Evolutionary conservation across 1,140 invertebrate species (phyloP).

Genomic region (Drosophila pseudoananassae): DNA sequence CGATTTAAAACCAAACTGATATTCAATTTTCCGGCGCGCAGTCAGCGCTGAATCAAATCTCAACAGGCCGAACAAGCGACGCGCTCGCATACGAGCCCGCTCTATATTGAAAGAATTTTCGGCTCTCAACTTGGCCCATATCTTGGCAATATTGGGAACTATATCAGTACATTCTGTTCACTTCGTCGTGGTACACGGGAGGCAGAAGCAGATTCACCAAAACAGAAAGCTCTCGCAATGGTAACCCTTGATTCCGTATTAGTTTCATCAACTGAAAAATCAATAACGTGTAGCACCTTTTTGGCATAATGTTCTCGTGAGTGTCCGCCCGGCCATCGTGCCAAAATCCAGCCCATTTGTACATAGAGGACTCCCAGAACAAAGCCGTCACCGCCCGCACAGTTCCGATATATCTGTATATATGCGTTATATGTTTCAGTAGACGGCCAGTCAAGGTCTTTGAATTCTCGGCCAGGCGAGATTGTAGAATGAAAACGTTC

Average conservation of each 20-base stretch:
- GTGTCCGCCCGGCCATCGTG: conserved; percentile 1
- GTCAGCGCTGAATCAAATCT: conserved; percentile 16
- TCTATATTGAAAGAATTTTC: conserved; percentile 44
- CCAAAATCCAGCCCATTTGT: conserved; percentile 18
- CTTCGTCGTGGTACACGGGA: conserved; percentile 81
- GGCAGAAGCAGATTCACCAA: conserved; percentile 42
- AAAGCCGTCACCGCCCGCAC: conserved; percentile 1
- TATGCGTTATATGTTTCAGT: conserved; percentile 31
- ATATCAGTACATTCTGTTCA: conserved; percentile 77
- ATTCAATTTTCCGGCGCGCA: conserved; percentile 50
- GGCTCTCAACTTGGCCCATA: conserved; percentile 64
- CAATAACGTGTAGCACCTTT: conserved; percentile 21
- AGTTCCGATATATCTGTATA: conserved; percentile 22
- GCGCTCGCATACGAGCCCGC: conserved; percentile 21
- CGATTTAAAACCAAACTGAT: conserved; percentile 53
- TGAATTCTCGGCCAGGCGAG: conserved; percentile 38
- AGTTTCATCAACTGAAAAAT: conserved; percentile 27
- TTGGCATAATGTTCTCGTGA: conserved; percentile 18
- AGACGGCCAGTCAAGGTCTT: conserved; percentile 70
- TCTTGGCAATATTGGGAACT: conserved; percentile 74
- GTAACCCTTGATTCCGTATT: conserved; percentile 35
- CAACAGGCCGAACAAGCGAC: conserved; percentile 32
- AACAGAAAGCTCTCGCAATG: conserved; percentile 64
- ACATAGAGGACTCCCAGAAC: conserved; percentile 9
- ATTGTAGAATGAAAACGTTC: conserved; percentile 40